A percentile compares a stretch with the other conserved stretches of the same genome.
Conservation (phyloP, 2,113 vertebrate genomes). For the Lamprologus lemairii region DNA sequence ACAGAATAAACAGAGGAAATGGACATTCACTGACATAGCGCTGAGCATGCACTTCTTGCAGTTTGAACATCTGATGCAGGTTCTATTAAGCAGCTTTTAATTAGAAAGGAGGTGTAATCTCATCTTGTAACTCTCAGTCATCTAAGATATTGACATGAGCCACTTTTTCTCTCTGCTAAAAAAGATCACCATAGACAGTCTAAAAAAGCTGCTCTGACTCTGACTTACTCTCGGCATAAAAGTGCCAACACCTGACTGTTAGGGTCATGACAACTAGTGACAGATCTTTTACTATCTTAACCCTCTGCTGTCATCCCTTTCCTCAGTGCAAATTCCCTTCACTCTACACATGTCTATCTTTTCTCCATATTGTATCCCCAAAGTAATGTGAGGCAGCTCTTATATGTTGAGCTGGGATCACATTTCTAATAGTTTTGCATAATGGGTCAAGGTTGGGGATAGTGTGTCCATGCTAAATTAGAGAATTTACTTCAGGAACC, state of each 20-base stretch:
- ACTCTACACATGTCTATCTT: neutral
- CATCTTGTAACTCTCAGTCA: neutral
- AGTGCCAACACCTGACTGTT: conserved; percentile 30
- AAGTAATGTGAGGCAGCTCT: neutral
- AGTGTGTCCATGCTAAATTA: neutral
- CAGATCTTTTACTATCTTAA: conserved; percentile 30
- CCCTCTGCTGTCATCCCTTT: conserved; percentile 6
- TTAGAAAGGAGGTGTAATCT: neutral
- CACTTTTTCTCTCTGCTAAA: neutral
- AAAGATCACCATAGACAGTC: neutral
- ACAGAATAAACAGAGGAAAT: conserved; percentile 9
- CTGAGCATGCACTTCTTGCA: neutral
- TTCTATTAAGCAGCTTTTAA: neutral
- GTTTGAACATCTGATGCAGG: neutral
- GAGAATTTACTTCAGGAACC: neutral
- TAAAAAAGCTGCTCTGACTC: neutral
- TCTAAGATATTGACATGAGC: neutral
- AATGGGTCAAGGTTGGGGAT: neutral
- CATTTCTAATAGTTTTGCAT: neutral
- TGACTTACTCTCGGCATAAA: neutral
- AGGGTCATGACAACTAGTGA: neutral
- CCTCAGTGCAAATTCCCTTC: conserved; percentile 17
- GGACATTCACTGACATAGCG: neutral
- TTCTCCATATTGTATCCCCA: neutral
- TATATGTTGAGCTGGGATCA: neutral